phyloP scores from a whole-genome alignment of 2,113 vertebrate species.

The Tamias sibiricus region DNA sequence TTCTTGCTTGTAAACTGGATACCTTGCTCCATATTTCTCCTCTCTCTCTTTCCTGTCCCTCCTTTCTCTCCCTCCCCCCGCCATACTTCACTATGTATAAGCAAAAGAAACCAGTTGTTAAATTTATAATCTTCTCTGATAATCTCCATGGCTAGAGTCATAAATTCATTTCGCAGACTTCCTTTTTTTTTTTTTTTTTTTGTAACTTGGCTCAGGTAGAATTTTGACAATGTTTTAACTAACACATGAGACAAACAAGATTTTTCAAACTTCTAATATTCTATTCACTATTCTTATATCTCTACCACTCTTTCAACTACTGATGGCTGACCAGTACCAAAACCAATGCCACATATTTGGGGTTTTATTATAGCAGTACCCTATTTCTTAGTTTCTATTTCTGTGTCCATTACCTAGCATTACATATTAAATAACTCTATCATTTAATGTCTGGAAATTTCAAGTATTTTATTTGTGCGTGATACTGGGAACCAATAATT shows the following conservation, averaged over 20 bases:
- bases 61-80: no score
- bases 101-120: neutral
- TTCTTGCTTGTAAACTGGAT: neutral
- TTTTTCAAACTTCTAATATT: neutral
- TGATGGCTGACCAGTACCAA: neutral
- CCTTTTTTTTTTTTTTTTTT: neutral
- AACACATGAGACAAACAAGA: neutral
- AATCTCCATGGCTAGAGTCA: neutral
- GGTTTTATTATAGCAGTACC: neutral
- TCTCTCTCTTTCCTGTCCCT: neutral
- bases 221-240: neutral
- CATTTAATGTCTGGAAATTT: neutral
- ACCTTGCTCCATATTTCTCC: neutral
- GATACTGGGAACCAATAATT: neutral
- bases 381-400: neutral
- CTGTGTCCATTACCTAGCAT: neutral
- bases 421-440: neutral
- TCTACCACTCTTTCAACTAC: neutral
- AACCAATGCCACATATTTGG: neutral
- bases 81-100: neutral
- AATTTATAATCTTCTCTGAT: neutral
- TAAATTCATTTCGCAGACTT: no score
- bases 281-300: neutral
- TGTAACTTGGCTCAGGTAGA: neutral
- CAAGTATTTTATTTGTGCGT: neutral